Base-by-base conservation (phyloP, 2,888 invertebrate genomes). In the Macaria liturata region DNA sequence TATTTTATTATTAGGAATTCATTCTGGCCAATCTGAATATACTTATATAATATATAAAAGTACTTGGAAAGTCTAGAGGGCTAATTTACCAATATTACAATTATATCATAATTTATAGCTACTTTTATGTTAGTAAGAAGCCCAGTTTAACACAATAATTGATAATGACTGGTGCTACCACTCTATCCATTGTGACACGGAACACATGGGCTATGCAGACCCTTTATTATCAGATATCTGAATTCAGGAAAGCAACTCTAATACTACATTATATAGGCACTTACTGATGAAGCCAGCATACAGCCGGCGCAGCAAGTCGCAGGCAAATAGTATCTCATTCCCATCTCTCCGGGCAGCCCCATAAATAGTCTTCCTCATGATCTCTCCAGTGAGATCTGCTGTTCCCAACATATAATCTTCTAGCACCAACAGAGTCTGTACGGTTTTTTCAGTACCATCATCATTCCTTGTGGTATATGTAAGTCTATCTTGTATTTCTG, bases 341-440 rank as follows among this genome's bases (percentile, higher is more conserved):
- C 94, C 93, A 65, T 97, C 95, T 0, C 97, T 97, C 60, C 93
- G 93, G 0, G 96, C 95, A 56, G 98, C 93, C 69, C 95, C 95
- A 76, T 96, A 97, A 5, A 98, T 96, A 54, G 97, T 97, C 68
- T 95, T 94, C 50, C 98, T 93, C 98, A 98, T 98, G 46, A 98
- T 81, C 82, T 98, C 98, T 0, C 98, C 98, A 0, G 97, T 97
- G 34, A 98, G 91, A 86, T 98, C 98, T 0, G 96, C 95, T 40
- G 98, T 83, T 0, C 98, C 98, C 44, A 98, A 84, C 75, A 98
- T 91, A 49, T 93, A 94, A 66, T 94, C 94, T 20, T 78, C 76
- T 3, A 92, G 91, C 9, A 93, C 84, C 5, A 94, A 61, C 70
- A 83, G 64, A 4, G 90, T 84, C 1, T 30, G 2, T 2, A 58